Evolutionary conservation across 2,797 vertebrate genomes (phyloP).

Genomic region (Odontamblyopus lacepedii): DNA sequence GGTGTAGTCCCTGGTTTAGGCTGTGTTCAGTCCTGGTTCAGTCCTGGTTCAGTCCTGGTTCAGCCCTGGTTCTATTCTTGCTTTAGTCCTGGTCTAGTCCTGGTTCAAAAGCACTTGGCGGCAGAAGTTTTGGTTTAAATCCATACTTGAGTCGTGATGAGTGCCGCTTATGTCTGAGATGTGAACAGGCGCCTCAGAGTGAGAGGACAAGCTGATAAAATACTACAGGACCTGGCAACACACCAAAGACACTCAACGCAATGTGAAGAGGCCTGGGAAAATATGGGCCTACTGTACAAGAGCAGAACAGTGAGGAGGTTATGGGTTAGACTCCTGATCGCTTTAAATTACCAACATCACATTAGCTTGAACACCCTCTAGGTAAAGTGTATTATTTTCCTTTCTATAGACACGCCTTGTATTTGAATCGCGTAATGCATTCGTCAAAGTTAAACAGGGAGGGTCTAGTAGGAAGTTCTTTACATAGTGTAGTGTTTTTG

Average conservation of each 20-base stretch:
- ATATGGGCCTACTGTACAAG: not conserved
- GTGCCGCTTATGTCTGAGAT: not conserved
- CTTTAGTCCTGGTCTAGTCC: not conserved
- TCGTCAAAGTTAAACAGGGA: no score
- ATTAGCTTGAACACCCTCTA: no score
- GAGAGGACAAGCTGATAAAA: constrained; percentile 7
- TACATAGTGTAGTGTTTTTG: no score
- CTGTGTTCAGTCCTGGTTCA: no score
- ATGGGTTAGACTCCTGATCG: no score
- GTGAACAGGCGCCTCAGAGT: not conserved
- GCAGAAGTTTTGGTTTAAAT: not conserved
- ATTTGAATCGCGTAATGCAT: no score
- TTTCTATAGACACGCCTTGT: no score
- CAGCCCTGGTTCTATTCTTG: not conserved
- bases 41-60: not conserved
- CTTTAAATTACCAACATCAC: no score
- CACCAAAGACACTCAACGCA: not conserved
- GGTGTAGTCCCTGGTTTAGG: no score
- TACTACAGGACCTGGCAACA: not conserved
- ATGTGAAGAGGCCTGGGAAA: not conserved
- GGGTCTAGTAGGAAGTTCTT: no score
- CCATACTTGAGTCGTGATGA: not conserved
- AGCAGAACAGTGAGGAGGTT: not conserved
- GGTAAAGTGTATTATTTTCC: no score
- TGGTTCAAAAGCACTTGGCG: not conserved